These are phyloP conservation scores for Enteromius treurensis DNA, from an alignment of 2,797 vertebrate genomes.

Conservation along the genomic window DNA sequence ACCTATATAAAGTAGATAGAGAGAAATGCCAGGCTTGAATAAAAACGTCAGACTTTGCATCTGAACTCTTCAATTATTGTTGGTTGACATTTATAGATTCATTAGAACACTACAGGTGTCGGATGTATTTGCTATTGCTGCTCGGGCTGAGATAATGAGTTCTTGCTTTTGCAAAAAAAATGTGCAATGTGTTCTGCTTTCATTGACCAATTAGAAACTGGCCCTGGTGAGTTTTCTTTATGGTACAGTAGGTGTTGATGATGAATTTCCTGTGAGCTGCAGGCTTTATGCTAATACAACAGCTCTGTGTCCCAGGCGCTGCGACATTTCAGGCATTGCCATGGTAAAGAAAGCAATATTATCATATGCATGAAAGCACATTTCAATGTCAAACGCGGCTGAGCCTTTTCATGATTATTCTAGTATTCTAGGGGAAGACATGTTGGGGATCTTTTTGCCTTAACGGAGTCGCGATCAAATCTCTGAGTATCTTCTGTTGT, in stretches of 20 bases:
- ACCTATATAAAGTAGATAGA: too few relatives aligned
- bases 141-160: constrained; percentile 44
- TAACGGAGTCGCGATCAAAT: neutral
- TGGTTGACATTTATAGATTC: constrained; percentile 57
- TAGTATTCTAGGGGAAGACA: constrained; percentile 20
- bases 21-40: too few relatives aligned
- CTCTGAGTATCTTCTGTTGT: constrained; percentile 11
- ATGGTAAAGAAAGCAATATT: constrained; percentile 39
- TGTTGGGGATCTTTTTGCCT: neutral
- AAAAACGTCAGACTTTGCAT: too few relatives aligned
- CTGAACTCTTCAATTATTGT: constrained; percentile 19
- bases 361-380: constrained; percentile 29
- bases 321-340: constrained; percentile 6
- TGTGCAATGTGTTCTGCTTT: constrained; percentile 25
- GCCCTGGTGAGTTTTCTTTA: constrained; percentile 3
- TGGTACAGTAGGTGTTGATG: neutral
- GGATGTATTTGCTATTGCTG: constrained; percentile 42
- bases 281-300: constrained; percentile 32
- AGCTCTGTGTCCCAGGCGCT: constrained; percentile 11
- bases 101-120: constrained; percentile 46
- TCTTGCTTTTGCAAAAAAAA: constrained; percentile 14
- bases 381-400: constrained; percentile 19
- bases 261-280: constrained; percentile 36
- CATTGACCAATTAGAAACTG: constrained; percentile 30
- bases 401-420: constrained; percentile 29